A percentile compares a stretch with the other conserved stretches of the same genome.
Conservation (phyloP, 2,797 vertebrate species). For the Enteromius radiatus region DNA sequence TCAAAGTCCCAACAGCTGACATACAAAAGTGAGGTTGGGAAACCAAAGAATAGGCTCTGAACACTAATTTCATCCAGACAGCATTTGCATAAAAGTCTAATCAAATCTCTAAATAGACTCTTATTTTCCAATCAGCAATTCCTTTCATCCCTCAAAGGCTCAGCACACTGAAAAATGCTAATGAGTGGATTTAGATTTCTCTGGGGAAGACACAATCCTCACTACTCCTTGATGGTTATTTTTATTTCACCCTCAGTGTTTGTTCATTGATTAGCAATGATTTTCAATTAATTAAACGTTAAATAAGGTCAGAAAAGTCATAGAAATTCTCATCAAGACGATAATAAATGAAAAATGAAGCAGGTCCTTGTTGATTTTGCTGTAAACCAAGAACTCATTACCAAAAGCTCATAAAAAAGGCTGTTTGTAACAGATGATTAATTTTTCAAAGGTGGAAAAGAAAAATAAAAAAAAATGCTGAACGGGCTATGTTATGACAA, state of each 20-base stretch:
- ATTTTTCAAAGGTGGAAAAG: not conserved
- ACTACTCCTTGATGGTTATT: constrained; percentile 17
- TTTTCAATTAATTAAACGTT: constrained; percentile 21
- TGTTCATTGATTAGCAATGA: constrained; percentile 32
- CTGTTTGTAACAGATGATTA: constrained; percentile 6
- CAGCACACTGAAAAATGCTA: constrained; percentile 41
- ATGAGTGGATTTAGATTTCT: constrained; percentile 40
- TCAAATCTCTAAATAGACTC: constrained; percentile 39
- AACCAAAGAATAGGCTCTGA: constrained; percentile 6
- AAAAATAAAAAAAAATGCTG: not conserved
- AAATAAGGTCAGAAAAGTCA: not conserved
- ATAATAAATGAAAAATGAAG: constrained; percentile 9
- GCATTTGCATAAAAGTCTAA: constrained; percentile 40
- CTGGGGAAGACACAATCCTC: constrained; percentile 18
- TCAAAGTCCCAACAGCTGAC: constrained; percentile 17
- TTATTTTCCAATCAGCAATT: constrained; percentile 46
- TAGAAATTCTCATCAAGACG: constrained; percentile 11
- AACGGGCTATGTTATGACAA: not conserved
- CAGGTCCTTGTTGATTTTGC: not conserved
- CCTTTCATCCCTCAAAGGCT: constrained; percentile 39
- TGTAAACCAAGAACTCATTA: constrained; percentile 33
- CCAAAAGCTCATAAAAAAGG: constrained; percentile 13
- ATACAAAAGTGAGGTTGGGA: constrained; percentile 12
- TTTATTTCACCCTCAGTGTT: constrained; percentile 30
- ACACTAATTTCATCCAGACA: constrained; percentile 15